phyloP scores from a whole-genome alignment of 2,888 invertebrate species.

The Macrophya annulata region DNA sequence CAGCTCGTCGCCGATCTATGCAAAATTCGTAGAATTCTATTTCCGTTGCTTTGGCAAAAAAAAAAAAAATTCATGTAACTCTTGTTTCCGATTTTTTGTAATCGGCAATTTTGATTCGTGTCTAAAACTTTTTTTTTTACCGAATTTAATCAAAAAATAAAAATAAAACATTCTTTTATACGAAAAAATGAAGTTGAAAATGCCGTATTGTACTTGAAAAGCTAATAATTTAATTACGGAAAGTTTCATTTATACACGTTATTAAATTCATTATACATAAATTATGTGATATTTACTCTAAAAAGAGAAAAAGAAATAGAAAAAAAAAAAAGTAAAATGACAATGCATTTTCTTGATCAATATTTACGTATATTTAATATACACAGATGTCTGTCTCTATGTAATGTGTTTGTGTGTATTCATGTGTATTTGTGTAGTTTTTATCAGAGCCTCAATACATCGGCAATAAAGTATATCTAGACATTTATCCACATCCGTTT shows the following conservation, averaged over 20 bases:
- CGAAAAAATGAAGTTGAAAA: no score
- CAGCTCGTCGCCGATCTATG: background rate
- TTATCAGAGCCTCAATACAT: slow-evolving; percentile 9
- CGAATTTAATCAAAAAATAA: background rate
- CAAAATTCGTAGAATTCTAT: background rate
- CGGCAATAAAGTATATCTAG: background rate
- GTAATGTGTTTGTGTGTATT: background rate
- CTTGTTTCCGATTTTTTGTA: background rate
- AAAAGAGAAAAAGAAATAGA: background rate
- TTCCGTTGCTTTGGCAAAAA: background rate
- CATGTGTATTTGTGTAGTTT: background rate
- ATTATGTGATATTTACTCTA: background rate
- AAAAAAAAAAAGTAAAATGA: background rate
- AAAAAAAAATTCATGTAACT: background rate
- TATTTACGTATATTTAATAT: background rate
- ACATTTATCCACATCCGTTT: slow-evolving; percentile 13
- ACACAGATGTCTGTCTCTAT: background rate
- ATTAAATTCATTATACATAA: background rate
- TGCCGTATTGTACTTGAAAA: background rate
- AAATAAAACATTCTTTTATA: background rate
- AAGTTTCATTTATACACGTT: background rate
- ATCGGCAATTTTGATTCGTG: background rate
- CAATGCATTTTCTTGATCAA: slow-evolving; percentile 39
- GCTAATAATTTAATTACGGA: background rate
- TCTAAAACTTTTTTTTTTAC: background rate